phyloP scores from a whole-genome alignment of 2,888 invertebrate genomes.

The Tipula lateralis region DNA sequence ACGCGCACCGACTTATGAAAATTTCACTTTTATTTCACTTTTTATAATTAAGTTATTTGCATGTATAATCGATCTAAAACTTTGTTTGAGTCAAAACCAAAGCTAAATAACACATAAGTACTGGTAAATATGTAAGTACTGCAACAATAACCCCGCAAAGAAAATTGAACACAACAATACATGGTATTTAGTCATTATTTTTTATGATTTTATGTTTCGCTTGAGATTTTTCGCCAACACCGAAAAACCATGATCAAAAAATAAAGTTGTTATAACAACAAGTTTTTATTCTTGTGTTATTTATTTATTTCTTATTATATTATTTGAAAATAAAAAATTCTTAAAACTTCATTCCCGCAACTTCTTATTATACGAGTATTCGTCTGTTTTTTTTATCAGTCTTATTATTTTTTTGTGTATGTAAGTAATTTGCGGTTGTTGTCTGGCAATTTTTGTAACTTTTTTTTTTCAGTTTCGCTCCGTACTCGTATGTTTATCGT shows the following conservation, averaged over 20 bases:
- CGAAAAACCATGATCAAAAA: background rate
- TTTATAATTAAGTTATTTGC: no score
- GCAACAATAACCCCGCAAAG: background rate
- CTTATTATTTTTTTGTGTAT: background rate
- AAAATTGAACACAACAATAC: background rate
- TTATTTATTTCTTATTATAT: background rate
- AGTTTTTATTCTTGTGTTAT: background rate
- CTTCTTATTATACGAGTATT: background rate
- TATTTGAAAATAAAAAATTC: background rate
- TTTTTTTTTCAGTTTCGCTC: no score
- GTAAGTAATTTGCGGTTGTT: constrained; percentile 19
- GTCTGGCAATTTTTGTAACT: constrained; percentile 11
- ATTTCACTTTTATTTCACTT: no score
- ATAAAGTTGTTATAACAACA: constrained; percentile 24
- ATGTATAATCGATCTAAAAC: no score
- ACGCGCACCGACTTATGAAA: no score
- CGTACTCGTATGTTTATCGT: background rate
- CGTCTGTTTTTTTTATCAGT: background rate
- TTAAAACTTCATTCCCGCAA: background rate
- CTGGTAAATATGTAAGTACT: no score
- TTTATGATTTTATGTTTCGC: background rate
- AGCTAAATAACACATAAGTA: background rate
- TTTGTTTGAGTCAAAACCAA: no score
- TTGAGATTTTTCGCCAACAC: background rate
- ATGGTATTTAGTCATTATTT: constrained; percentile 12